Evolutionary conservation across 2,888 invertebrate species (phyloP).

Genomic region (Anticlea derivata): DNA sequence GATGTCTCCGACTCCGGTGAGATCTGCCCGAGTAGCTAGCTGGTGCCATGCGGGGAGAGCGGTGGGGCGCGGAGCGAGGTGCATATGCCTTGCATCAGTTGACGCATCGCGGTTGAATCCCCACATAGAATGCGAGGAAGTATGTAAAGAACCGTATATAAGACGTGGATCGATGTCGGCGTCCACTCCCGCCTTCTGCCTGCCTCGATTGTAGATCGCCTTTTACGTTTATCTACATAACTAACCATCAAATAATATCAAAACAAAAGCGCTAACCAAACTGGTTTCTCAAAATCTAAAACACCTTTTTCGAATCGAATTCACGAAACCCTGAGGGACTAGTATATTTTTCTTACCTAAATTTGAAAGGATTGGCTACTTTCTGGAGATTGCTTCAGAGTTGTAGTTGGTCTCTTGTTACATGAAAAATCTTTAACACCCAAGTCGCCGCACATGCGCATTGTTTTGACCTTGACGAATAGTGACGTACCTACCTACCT

Average conservation of each 20-base stretch:
- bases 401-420: constrained; percentile 39
- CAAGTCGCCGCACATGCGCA: constrained; percentile 72
- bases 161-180: constrained; percentile 77
- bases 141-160: constrained; percentile 76
- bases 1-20: constrained; percentile 47
- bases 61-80: constrained; percentile 52
- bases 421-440: constrained; percentile 67
- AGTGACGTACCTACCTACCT: constrained; percentile 47
- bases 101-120: constrained; percentile 81
- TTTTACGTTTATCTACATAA: constrained; percentile 13
- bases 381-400: constrained; percentile 41
- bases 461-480: constrained; percentile 66
- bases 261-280: constrained; percentile 4
- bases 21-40: constrained; percentile 45
- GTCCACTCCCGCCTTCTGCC: constrained; percentile 60
- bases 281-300: constrained; percentile 11
- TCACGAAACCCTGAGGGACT: neutral
- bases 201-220: constrained; percentile 33
- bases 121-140: constrained; percentile 75
- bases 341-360: neutral
- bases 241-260: constrained; percentile 1
- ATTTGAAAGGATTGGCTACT: constrained; percentile 30
- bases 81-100: constrained; percentile 75
- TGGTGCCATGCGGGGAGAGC: constrained; percentile 40
- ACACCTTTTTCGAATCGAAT: neutral